A percentile compares a stretch with the other conserved stretches of the same genome.
These are phyloP conservation scores for Plebejus melissa DNA, from an alignment of 2,888 invertebrate genomes.

Conservation along the genomic window DNA sequence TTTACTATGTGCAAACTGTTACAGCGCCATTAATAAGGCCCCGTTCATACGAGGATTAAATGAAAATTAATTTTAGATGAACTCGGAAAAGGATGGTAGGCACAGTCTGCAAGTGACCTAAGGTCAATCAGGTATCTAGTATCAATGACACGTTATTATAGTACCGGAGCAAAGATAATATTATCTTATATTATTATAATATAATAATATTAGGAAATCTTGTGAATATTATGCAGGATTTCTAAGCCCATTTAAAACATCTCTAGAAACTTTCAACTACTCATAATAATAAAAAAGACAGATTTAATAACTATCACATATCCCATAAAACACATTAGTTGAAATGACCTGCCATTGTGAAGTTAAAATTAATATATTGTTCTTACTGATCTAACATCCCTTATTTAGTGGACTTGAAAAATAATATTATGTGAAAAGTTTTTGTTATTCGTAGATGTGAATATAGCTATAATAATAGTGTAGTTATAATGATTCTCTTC, in stretches of 20 bases:
- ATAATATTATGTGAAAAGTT: too few relatives aligned
- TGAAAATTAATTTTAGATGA: constrained; percentile 38
- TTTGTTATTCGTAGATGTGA: too few relatives aligned
- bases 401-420: too few relatives aligned
- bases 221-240: not conserved
- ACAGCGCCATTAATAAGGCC: constrained; percentile 39
- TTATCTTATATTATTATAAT: not conserved
- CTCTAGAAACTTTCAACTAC: too few relatives aligned
- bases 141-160: not conserved
- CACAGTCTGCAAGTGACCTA: constrained; percentile 13
- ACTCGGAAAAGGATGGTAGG: constrained; percentile 29
- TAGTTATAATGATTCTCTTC: not conserved
- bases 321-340: too few relatives aligned
- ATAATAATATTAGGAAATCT: not conserved
- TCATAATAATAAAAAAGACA: too few relatives aligned
- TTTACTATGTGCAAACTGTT: constrained; percentile 56
- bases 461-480: too few relatives aligned
- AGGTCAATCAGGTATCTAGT: not conserved
- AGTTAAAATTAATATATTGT: too few relatives aligned
- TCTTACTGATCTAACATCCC: too few relatives aligned
- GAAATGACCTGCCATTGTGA: too few relatives aligned
- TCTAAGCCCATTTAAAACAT: too few relatives aligned
- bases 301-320: too few relatives aligned
- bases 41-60: constrained; percentile 39
- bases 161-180: not conserved